Conservation (phyloP, 2,888 invertebrate genomes). For the Lathronympha strigana region DNA sequence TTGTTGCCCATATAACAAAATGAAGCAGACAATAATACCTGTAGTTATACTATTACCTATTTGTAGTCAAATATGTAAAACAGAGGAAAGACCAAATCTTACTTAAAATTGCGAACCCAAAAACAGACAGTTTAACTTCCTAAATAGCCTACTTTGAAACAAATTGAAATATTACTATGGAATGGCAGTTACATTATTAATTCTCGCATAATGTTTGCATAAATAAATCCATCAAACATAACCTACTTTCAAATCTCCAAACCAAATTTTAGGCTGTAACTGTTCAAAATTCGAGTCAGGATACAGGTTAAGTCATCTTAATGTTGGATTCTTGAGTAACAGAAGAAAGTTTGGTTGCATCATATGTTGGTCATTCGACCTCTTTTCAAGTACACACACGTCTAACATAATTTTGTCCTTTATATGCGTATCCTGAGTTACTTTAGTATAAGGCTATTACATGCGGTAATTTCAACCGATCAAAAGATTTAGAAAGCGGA, state of each 20-base stretch:
- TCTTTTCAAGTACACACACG: slow-evolving; percentile 36
- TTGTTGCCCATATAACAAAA: too few species aligned
- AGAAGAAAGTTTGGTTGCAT: slow-evolving; percentile 40
- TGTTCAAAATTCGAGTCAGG: slow-evolving; percentile 18
- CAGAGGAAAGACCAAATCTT: too few species aligned
- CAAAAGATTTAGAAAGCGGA: slow-evolving; percentile 34
- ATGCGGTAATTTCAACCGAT: slow-evolving; percentile 26
- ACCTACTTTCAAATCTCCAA: neutral
- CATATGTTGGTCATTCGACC: slow-evolving; percentile 27
- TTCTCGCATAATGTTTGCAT: neutral
- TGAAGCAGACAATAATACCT: too few species aligned
- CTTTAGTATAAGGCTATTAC: slow-evolving; percentile 19
- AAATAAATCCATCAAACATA: neutral
- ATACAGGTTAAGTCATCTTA: slow-evolving; percentile 36
- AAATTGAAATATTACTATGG: neutral
- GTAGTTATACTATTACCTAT: too few species aligned
- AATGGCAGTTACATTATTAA: too few species aligned
- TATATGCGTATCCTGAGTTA: slow-evolving; percentile 36
- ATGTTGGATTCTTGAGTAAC: slow-evolving; percentile 38
- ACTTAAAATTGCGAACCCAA: too few species aligned
- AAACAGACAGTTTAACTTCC: too few species aligned
- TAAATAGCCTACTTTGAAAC: neutral
- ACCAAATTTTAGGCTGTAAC: slow-evolving; percentile 8
- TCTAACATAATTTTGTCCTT: slow-evolving; percentile 39
- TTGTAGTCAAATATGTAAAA: too few species aligned